Base-by-base conservation (phyloP, 2,113 vertebrate species). In the Campylorhamphus procurvoides region DNA sequence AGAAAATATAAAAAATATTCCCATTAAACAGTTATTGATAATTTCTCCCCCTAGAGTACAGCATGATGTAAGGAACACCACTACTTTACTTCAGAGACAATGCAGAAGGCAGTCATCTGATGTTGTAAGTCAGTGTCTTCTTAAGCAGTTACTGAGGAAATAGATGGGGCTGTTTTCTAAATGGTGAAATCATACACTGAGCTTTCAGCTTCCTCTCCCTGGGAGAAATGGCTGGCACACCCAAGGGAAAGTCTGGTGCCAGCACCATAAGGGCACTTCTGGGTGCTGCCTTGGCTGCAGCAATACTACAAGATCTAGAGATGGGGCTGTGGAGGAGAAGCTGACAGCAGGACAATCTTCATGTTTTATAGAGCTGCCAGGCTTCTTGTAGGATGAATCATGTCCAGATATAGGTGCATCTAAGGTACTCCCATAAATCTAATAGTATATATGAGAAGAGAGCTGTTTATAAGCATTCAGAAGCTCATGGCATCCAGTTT, bases 21-120 rank as follows among this genome's bases (percentile, higher is more conserved):
- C 39, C 68, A 69, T 91, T 89, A 93, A 95, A 64, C 29, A 94
- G 73, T 82, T 87, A 93, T 82, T 82, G 84, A 87, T 94, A 95
- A 94, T 89, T 84, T 96, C 66, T 94, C 31, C 78, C 84, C 39
- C 49, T 73, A 73, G 55, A 76, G 78, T 44, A 85, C 64, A 90
- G 64, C 60, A 47, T 25, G 39, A 78, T 72, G 59, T 44, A 80
- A 63, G 73, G 62, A 90, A 77, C 49, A 63, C 39, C 87, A 63
- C 74, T 53, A 72, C 64, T 74, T 69, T 28, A 15, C 50, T 73
- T 74, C 33, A 86, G 71, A 91, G 79, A 71, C 39, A 90, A 85
- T 3, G 19, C 59, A 74, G 82, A 71, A 87, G 55, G 82, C 75
- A 80, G 69, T 29, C 33, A 55, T 18, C 59, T 88, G 75, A 71